These are phyloP conservation scores for Oryzias celebensis DNA, from an alignment of 2,113 vertebrate genomes.

Conservation along the genomic window DNA sequence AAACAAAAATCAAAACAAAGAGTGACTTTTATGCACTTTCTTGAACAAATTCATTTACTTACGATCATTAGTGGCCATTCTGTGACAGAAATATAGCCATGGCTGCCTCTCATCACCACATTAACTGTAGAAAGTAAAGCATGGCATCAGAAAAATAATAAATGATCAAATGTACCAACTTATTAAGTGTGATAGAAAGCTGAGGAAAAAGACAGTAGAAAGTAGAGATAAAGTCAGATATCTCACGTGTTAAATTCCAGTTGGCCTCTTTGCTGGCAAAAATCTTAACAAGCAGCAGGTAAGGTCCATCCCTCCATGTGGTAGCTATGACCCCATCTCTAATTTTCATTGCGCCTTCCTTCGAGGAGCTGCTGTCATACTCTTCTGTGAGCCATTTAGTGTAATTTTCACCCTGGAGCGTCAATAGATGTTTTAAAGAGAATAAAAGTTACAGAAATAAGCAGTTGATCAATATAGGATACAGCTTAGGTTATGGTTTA, in stretches of 20 bases:
- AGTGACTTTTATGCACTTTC: too few species aligned
- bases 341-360: conserved; percentile 19
- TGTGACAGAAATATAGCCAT: conserved; percentile 87
- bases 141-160: conserved; percentile 16
- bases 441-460: background rate
- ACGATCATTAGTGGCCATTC: conserved; percentile 93
- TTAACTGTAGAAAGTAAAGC: conserved; percentile 72
- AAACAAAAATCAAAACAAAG: too few species aligned
- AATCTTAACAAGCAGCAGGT: conserved; percentile 81
- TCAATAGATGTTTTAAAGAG: background rate
- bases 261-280: conserved; percentile 59
- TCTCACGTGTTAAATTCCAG: conserved; percentile 85
- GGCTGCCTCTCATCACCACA: conserved; percentile 83
- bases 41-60: conserved; percentile 61
- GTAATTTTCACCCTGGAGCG: conserved; percentile 53
- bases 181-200: background rate
- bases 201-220: background rate
- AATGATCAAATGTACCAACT: background rate
- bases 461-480: too few species aligned
- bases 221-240: background rate
- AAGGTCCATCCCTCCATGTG: conserved; percentile 85
- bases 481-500: too few species aligned
- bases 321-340: conserved; percentile 77
- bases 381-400: conserved; percentile 57
- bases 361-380: conserved; percentile 34